phyloP scores from a whole-genome alignment of 2,797 vertebrate genomes.

The Okamejei kenojei region DNA sequence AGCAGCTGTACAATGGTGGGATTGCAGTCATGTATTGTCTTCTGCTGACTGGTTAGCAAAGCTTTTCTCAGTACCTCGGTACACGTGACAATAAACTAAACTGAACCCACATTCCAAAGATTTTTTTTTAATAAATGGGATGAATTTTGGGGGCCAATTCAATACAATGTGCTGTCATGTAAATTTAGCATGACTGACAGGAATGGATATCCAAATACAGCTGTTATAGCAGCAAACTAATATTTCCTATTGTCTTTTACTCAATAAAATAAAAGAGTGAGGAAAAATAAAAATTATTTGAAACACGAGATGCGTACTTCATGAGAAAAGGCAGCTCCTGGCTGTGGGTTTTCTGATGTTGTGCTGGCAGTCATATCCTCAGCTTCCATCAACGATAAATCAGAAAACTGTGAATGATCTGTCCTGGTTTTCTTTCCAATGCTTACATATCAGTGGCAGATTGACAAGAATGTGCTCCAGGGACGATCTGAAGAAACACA shows the following conservation, averaged over 20 bases:
- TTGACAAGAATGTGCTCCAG: background rate
- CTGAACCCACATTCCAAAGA: no score
- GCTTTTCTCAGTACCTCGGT: no score
- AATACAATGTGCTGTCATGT: no score
- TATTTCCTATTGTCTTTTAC: background rate
- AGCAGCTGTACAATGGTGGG: no score
- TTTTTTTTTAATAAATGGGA: no score
- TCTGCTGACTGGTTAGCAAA: no score
- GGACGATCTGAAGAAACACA: background rate
- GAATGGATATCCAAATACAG: no score
- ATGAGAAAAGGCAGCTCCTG: background rate
- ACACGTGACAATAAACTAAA: no score
- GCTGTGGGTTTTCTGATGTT: background rate
- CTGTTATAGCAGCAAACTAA: background rate
- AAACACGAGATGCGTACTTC: background rate
- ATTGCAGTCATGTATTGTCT: no score
- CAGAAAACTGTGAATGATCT: background rate
- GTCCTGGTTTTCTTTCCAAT: background rate
- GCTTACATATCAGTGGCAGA: background rate
- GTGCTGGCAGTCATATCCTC: background rate
- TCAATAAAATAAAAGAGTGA: background rate
- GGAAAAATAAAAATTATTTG: background rate
- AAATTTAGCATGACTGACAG: no score
- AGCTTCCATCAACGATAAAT: background rate
- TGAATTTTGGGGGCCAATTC: no score